Base-by-base conservation (phyloP, 2,888 invertebrate genomes). In the Drosophila cognata region DNA sequence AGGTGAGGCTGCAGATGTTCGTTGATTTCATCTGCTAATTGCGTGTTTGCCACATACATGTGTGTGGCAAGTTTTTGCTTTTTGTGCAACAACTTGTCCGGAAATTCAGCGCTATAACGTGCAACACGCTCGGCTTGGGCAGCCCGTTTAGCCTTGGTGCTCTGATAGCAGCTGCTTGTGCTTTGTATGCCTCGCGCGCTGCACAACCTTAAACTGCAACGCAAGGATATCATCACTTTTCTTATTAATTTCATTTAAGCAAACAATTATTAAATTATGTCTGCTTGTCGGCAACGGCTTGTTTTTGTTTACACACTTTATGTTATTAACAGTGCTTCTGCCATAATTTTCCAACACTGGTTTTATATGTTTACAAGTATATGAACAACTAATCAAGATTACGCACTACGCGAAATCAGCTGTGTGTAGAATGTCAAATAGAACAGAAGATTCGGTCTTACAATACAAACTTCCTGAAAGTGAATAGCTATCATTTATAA, bases 21-120 rank as follows among this genome's bases (percentile, higher is more conserved):
- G 4, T 83, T 84, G 25, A 93, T 91, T 13, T 82, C 53, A 7
- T 89, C 68, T 0, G 92, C 93, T 1, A 79, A 77, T 5, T 83
- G 62, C 4, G 83, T 62, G 68, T 90, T 88, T 0, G 91, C 90
- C 28, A 93, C 52, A 63, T 93, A 93, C 75, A 92, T 83, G 25
- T 78, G 66, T 0, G 83, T 43, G 1, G 92, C 91, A 1, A 71
- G 72, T 77, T 91, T 93, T 1, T 84, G 85, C 18, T 91, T 92
- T 38, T 91, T 92, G 43, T 69, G 82, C 0, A 92, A 67, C 16
- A 93, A 57, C 51, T 92, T 92, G 2, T 89, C 77, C 0, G 93
- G 92, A 57, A 92, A 91, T 7, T 89, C 90, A 13, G 36, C 64
- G 31, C 83, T 74, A n/a, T 83, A 88, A 16, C 89, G 87, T 28